Evolutionary conservation across 2,113 vertebrate genomes (phyloP).

Genomic region (Eira barbara): DNA sequence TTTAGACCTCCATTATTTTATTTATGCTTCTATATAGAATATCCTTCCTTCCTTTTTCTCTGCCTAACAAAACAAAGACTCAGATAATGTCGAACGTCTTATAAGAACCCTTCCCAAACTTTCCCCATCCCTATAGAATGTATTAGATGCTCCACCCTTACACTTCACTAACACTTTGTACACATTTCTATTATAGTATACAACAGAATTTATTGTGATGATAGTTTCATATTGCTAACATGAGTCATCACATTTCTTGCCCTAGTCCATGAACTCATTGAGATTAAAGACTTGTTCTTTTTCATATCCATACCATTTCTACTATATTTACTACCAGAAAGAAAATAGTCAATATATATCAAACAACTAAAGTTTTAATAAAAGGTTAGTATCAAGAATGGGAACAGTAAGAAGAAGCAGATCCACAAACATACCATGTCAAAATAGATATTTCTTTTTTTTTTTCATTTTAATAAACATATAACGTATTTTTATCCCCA

Average conservation of each 20-base stretch:
- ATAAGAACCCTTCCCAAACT: neutral
- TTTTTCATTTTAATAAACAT: too few species aligned
- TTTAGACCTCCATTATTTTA: neutral
- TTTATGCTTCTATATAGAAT: neutral
- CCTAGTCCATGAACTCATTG: neutral
- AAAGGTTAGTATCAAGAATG: neutral
- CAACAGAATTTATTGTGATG: neutral
- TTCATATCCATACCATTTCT: neutral
- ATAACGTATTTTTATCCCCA: too few species aligned
- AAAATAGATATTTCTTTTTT: neutral
- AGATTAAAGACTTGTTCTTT: neutral
- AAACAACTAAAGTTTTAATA: neutral
- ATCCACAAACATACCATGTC: neutral
- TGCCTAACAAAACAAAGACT: neutral
- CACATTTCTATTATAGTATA: neutral
- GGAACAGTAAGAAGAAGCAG: neutral
- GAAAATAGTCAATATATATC: neutral
- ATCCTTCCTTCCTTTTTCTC: neutral
- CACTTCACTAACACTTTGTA: neutral
- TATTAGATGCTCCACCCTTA: neutral
- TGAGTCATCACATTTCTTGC: neutral
- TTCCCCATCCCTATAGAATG: neutral
- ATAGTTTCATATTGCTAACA: neutral
- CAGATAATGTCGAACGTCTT: neutral
- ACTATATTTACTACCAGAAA: constrained; percentile 6